Base-by-base conservation (phyloP, 1,140 invertebrate genomes). In the Bursaphelenchus mucronatus region DNA sequence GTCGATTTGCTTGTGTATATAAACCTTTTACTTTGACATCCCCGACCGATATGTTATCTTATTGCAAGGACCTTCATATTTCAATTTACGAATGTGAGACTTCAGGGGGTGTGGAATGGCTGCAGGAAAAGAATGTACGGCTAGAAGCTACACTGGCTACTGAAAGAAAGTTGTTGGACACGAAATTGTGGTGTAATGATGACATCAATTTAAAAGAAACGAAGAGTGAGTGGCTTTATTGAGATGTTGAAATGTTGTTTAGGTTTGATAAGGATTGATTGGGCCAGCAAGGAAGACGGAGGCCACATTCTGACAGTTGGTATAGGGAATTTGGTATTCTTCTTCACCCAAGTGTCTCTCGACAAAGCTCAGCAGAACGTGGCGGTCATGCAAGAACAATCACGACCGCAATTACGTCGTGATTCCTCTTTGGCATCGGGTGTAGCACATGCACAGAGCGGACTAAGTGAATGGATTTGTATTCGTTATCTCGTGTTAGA, bases 21-120 rank as follows among this genome's bases (percentile, higher is more conserved):
- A 92, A 79, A 47, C 10, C 53, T 13, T 30, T 11, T n/a, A 52
- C 11, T 11, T 47, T 10, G 21, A 30, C 30, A 73, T 68, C 41
- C 15, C 70, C 74, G 68, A 89, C 0, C 84, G 89, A 1, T 89
- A 89, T 0, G 87, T 87, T 73, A 89, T 88, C 81, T 83, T 76
- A 71, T 39, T 67, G 15, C 39, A 88, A 90, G 79, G 88, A 88
- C 0, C 86, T 96, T 0, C 91, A 82, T 76, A 90, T 98, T 3
- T 90, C 91, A n/a, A 94, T 99, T 67, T 97, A 95, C 83, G 95
- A 99, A 82, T 99, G 95, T 82, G 95, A 99, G 85, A 95, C 92
- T 68, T 95, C 92, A 39, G 95, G 95, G 63, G 94, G 83, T 10
- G 87, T 87, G n/a, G 94, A 97, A 81, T 98, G 95, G 95, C 87